phyloP scores from a whole-genome alignment of 1,140 invertebrate genomes.

The Atta colombica region DNA sequence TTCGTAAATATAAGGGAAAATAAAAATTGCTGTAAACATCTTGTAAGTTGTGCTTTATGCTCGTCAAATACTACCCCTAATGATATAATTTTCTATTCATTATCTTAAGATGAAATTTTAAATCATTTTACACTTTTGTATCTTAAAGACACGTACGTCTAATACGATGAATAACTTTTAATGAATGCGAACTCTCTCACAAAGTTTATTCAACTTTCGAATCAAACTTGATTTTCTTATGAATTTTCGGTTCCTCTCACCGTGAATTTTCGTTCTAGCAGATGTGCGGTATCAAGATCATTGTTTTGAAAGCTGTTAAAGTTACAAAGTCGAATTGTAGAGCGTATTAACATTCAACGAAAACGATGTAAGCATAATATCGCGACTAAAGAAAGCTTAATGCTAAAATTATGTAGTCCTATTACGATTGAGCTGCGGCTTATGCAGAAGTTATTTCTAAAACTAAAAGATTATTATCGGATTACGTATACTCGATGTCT shows the following conservation, averaged over 20 bases:
- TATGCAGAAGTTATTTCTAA: background rate
- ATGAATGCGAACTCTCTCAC: slow-evolving; percentile 1
- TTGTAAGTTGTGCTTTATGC: background rate
- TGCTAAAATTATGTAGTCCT: background rate
- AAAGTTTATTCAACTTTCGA: slow-evolving; percentile 36
- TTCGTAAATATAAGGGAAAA: background rate
- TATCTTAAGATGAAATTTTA: background rate
- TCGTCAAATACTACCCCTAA: no score
- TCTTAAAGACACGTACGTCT: background rate
- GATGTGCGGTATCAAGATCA: slow-evolving; percentile 28
- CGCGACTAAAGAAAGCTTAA: background rate
- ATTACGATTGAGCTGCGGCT: background rate
- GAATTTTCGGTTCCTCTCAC: slow-evolving; percentile 1
- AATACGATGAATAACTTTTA: slow-evolving; percentile 30
- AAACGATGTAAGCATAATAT: background rate
- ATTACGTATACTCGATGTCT: slow-evolving; percentile 1
- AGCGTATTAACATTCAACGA: slow-evolving; percentile 17
- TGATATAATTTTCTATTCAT: slow-evolving; percentile 14
- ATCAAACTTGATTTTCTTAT: slow-evolving; percentile 8
- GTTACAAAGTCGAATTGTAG: slow-evolving; percentile 14
- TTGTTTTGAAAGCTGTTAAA: slow-evolving; percentile 11
- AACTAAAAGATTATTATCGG: slow-evolving; percentile 5
- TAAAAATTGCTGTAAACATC: slow-evolving; percentile 10
- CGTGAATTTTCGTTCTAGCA: background rate
- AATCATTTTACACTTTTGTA: background rate